Conservation (phyloP, 53 echinoderm and acorn worm genomes). For the Arbacia lixula region DNA sequence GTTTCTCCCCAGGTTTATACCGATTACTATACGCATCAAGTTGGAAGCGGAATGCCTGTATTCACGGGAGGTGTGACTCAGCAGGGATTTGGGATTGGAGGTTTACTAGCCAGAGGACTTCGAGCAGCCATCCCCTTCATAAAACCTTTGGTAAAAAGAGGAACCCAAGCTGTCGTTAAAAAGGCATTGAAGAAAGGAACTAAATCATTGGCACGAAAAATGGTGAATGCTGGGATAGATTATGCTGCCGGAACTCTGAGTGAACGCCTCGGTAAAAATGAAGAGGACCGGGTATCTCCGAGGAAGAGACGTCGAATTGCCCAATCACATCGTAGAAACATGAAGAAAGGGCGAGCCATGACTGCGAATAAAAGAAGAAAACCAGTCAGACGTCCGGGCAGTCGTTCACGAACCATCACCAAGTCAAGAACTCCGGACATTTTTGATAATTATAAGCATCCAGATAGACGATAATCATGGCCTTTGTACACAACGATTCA, state of each 20-base stretch:
- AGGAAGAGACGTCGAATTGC: background rate
- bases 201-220: slow-evolving; percentile 44
- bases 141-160: slow-evolving; percentile 41
- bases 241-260: slow-evolving; percentile 47
- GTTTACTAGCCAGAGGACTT: slow-evolving; percentile 35
- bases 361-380: slow-evolving; percentile 57
- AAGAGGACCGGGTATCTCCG: background rate
- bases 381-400: background rate
- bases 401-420: background rate
- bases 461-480: slow-evolving; percentile 45
- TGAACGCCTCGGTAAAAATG: background rate
- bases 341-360: background rate
- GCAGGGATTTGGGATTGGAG: slow-evolving; percentile 35
- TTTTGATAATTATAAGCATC: background rate
- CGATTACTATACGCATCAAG: slow-evolving; percentile 36
- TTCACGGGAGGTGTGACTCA: slow-evolving; percentile 32
- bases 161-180: slow-evolving; percentile 12
- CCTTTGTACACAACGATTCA: slow-evolving; percentile 76
- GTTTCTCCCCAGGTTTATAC: slow-evolving; percentile 19
- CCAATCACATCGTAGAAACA: background rate
- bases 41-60: slow-evolving; percentile 34
- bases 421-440: slow-evolving; percentile 44
- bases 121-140: slow-evolving; percentile 55
- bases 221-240: slow-evolving; percentile 56
- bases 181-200: slow-evolving; percentile 21